Conservation (phyloP, 2,888 invertebrate species). For the Steinernema scapterisci region DNA sequence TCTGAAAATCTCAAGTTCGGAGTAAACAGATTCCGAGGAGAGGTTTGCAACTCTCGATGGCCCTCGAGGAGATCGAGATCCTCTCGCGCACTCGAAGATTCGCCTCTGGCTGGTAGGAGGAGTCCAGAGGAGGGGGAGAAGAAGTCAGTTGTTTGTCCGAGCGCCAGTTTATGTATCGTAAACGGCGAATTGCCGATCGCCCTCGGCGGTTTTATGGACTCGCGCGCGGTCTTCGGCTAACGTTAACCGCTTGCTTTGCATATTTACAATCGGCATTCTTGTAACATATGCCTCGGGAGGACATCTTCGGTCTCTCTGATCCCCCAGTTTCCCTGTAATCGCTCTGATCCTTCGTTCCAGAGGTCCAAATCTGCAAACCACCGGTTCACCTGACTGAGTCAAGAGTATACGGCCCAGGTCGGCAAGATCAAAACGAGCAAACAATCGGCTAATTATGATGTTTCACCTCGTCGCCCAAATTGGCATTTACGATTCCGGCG, state of each 20-base stretch:
- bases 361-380: neutral
- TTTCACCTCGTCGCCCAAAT: neutral
- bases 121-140: neutral
- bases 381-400: neutral
- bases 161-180: slow-evolving; percentile 5
- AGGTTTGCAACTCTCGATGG: neutral
- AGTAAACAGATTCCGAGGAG: neutral
- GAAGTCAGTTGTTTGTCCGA: slow-evolving; percentile 2
- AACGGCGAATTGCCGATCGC: slow-evolving; percentile 11
- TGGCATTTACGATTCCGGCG: neutral
- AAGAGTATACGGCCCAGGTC: neutral
- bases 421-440: slow-evolving; percentile 1
- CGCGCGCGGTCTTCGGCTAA: slow-evolving; percentile 1
- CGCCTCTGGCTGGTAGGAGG: neutral
- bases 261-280: slow-evolving; percentile 15
- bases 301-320: neutral
- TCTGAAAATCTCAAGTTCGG: neutral
- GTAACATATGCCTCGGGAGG: slow-evolving; percentile 13
- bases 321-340: too few species aligned
- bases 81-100: neutral
- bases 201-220: slow-evolving; percentile 15
- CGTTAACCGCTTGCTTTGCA: slow-evolving; percentile 16
- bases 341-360: too few species aligned
- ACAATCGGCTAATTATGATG: slow-evolving; percentile 13
- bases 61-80: slow-evolving; percentile 10